A percentile compares a stretch with the other conserved stretches of the same genome.
Conservation (phyloP, 2,888 invertebrate species). For the Erebia palarica region DNA sequence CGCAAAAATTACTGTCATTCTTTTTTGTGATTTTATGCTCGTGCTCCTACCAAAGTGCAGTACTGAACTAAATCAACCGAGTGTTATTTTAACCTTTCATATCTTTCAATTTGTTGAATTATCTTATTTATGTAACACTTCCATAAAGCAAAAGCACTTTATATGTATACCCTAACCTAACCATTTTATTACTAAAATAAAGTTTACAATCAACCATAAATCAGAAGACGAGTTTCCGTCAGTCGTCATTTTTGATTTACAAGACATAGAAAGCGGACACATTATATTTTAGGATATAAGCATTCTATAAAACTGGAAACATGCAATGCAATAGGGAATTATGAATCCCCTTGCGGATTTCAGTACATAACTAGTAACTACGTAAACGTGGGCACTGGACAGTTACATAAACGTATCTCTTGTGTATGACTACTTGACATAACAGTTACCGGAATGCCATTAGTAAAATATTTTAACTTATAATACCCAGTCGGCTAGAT, state of each 20-base stretch:
- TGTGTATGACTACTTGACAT: slow-evolving; percentile 10
- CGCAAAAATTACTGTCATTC: too few species aligned
- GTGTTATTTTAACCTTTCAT: neutral
- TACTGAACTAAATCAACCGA: too few species aligned
- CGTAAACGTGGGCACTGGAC: neutral
- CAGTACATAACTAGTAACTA: too few species aligned
- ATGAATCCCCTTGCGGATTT: neutral
- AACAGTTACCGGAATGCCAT: slow-evolving; percentile 9
- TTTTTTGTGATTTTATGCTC: too few species aligned
- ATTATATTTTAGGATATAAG: neutral
- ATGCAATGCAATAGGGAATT: neutral
- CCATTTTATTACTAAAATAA: neutral
- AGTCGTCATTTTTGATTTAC: neutral
- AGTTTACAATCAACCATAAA: neutral
- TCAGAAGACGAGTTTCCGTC: neutral
- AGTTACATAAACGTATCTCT: slow-evolving; percentile 10
- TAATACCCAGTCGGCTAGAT: slow-evolving; percentile 15
- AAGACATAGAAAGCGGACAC: neutral
- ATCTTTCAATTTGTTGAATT: neutral
- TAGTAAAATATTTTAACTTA: slow-evolving; percentile 16
- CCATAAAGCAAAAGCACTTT: neutral
- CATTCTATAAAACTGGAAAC: neutral
- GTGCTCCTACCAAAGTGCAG: too few species aligned
- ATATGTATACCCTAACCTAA: neutral
- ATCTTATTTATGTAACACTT: neutral